Conservation (phyloP, 2,888 invertebrate species). For the Lissocephala sabroskyi region DNA sequence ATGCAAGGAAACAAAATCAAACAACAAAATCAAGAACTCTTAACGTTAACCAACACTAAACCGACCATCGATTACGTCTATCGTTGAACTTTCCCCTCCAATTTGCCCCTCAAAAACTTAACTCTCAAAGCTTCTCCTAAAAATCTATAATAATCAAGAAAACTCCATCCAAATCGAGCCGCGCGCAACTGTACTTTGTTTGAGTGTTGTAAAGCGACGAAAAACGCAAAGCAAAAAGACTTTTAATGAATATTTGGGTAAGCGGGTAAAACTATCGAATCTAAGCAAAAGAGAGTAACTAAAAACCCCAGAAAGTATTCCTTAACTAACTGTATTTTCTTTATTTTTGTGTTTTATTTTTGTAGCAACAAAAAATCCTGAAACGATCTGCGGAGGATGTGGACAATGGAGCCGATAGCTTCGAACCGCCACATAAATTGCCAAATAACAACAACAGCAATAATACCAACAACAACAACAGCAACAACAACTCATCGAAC, state of each 20-base stretch:
- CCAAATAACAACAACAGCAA: slow-evolving; percentile 73
- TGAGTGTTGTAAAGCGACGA: slow-evolving; percentile 23
- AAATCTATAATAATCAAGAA: no score
- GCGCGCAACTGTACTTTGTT: slow-evolving; percentile 8
- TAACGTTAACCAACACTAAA: slow-evolving; percentile 7
- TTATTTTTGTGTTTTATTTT: slow-evolving; percentile 16
- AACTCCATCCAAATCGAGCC: no score
- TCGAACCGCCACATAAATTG: slow-evolving; percentile 84
- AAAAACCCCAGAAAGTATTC: not conserved
- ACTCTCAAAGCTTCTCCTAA: slow-evolving; percentile 12
- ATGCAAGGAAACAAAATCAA: slow-evolving; percentile 34
- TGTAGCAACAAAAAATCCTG: slow-evolving; percentile 88
- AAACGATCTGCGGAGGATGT: slow-evolving; percentile 81
- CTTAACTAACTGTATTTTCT: slow-evolving; percentile 2
- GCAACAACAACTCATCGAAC: slow-evolving; percentile 45
- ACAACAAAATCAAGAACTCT: slow-evolving; percentile 1
- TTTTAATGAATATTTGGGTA: slow-evolving; percentile 73
- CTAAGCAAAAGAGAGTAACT: not conserved
- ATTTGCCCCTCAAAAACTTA: not conserved
- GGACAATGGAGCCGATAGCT: slow-evolving; percentile 72
- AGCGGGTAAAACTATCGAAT: slow-evolving; percentile 29
- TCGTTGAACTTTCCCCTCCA: slow-evolving; percentile 22
- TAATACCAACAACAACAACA: slow-evolving; percentile 49
- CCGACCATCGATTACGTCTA: slow-evolving; percentile 38
- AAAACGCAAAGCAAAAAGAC: slow-evolving; percentile 33